A percentile compares a stretch with the other conserved stretches of the same genome.
Evolutionary conservation across 2,113 vertebrate species (phyloP).

Genomic region (Nycticryphes semicollaris): DNA sequence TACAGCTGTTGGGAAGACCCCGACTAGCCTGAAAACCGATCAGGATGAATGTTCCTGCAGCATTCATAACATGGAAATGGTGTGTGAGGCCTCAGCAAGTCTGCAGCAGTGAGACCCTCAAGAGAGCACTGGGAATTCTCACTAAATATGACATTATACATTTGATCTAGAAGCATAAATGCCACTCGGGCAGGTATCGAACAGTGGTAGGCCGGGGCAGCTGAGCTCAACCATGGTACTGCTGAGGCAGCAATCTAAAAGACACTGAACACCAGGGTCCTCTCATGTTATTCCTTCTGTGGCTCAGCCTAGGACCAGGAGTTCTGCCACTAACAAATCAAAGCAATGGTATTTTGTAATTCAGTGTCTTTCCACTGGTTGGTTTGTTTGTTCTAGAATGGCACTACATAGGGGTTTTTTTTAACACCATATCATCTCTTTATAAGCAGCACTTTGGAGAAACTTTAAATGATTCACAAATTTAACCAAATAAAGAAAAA

Average conservation of each 20-base stretch:
- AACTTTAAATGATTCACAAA: background rate
- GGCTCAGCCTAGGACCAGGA: background rate
- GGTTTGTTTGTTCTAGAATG: background rate
- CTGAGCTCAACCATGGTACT: background rate
- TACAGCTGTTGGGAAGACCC: background rate
- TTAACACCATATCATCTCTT: accelerated
- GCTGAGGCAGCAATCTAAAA: background rate
- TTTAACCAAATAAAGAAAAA: background rate
- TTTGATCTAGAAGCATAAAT: background rate
- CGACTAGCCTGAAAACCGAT: background rate
- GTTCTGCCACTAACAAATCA: background rate
- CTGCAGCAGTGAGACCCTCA: background rate
- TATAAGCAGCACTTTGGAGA: background rate
- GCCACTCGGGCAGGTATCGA: accelerated
- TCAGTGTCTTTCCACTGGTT: background rate
- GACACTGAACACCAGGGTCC: background rate
- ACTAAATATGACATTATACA: background rate
- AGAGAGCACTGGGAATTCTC: background rate
- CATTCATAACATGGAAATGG: background rate
- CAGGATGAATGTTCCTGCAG: background rate
- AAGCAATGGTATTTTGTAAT: background rate
- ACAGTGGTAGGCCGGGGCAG: background rate
- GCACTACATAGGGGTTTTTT: background rate
- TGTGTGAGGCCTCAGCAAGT: background rate
- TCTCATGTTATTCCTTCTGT: background rate